A percentile compares a stretch with the other conserved stretches of the same genome.
These are phyloP conservation scores for Epistrophe grossulariae DNA, from an alignment of 2,888 invertebrate genomes.

Conservation along the genomic window DNA sequence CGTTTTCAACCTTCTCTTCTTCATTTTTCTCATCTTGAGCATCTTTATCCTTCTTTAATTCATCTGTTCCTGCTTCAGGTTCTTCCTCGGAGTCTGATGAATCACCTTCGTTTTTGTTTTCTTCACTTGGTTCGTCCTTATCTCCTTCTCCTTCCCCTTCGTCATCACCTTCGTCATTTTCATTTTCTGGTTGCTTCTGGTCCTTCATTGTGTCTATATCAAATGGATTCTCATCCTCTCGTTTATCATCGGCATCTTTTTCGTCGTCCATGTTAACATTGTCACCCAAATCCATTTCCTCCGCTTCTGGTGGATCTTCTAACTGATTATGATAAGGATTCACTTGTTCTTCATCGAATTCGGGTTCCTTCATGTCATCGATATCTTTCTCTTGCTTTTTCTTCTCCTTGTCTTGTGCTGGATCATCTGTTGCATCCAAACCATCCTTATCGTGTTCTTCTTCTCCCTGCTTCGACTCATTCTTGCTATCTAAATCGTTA, in stretches of 20 bases:
- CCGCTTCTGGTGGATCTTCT: conserved; percentile 91
- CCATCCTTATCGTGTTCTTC: conserved; percentile 85
- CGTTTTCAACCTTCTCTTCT: conserved; percentile 82
- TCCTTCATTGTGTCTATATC: conserved; percentile 93
- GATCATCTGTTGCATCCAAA: conserved; percentile 82
- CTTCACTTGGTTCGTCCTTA: conserved; percentile 82
- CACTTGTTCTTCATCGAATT: conserved; percentile 91
- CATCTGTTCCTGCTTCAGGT: conserved; percentile 59
- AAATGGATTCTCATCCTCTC: conserved; percentile 91
- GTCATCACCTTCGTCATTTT: conserved; percentile 79
- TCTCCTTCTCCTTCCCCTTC: conserved; percentile 85
- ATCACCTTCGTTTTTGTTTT: conserved; percentile 82
- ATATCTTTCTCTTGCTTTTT: conserved; percentile 88
- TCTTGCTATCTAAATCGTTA: conserved; percentile 83
- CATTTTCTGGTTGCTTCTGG: conserved; percentile 82
- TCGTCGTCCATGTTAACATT: conserved; percentile 92
- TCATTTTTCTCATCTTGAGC: conserved; percentile 84
- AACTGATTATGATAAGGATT: conserved; percentile 93
- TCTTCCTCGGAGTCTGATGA: conserved; percentile 62
- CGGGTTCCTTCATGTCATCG: conserved; percentile 92
- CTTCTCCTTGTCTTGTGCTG: conserved; percentile 80
- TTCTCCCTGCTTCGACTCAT: conserved; percentile 86
- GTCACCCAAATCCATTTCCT: conserved; percentile 94
- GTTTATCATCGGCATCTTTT: conserved; percentile 86
- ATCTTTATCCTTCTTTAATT: conserved; percentile 85